These are phyloP conservation scores for Nibea coibor DNA, from an alignment of 2,113 vertebrate species.

Conservation along the genomic window DNA sequence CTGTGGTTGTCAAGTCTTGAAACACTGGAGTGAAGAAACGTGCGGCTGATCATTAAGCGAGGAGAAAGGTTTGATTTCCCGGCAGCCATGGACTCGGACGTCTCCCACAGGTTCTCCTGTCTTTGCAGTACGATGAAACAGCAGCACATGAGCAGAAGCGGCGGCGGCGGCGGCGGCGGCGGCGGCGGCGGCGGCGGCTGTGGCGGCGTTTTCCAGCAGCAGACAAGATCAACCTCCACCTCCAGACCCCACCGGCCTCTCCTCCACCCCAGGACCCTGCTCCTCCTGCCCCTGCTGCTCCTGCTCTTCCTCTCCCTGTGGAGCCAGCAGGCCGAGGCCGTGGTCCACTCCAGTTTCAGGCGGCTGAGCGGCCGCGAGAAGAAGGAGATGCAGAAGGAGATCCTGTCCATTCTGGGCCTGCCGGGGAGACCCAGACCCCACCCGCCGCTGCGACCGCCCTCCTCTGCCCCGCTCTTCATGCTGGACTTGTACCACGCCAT, in stretches of 20 bases:
- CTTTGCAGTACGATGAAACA: constrained; percentile 17
- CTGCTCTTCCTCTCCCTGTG: constrained; percentile 76
- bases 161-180: neutral
- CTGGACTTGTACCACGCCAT: constrained; percentile 94
- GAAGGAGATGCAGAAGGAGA: constrained; percentile 94
- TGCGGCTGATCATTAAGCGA: constrained; percentile 2
- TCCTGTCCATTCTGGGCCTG: constrained; percentile 91
- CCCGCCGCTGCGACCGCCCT: constrained; percentile 84
- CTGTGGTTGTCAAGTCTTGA: constrained; percentile 9
- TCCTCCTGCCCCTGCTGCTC: constrained; percentile 68
- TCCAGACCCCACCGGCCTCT: constrained; percentile 16
- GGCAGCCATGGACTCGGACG: constrained; percentile 33
- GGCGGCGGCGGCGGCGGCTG: neutral
- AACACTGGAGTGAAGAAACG: constrained; percentile 5
- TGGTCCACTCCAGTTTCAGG: constrained; percentile 86
- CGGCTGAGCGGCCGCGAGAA: constrained; percentile 89
- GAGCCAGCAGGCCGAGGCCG: constrained; percentile 82
- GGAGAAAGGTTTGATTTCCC: neutral
- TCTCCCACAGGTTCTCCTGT: constrained; percentile 29
- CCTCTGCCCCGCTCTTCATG: constrained; percentile 95
- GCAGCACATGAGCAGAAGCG: neutral
- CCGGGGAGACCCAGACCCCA: constrained; percentile 86
- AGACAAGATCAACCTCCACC: neutral
- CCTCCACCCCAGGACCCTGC: constrained; percentile 50
- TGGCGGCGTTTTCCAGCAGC: neutral